Evolutionary conservation across 2,888 invertebrate genomes (phyloP).

Genomic region (Nyleta sp.): DNA sequence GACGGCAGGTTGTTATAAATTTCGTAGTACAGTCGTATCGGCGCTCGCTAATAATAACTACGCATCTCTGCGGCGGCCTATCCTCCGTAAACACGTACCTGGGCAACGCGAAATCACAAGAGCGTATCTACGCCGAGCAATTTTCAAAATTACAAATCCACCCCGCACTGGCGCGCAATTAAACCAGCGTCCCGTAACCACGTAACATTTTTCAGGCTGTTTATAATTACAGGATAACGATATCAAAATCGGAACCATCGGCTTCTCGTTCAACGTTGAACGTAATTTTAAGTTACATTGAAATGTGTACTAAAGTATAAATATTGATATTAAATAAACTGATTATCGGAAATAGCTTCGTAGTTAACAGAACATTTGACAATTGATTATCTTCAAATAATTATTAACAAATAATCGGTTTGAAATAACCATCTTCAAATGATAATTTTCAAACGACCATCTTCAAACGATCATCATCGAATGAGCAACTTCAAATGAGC

Average conservation of each 20-base stretch:
- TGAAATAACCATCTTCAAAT: too few relatives aligned
- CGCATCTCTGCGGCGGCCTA: constrained; percentile 1
- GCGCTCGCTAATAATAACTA: constrained; percentile 7
- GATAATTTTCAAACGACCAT: too few relatives aligned
- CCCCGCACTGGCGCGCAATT: constrained; percentile 8
- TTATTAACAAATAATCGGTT: too few relatives aligned
- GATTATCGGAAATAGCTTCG: too few relatives aligned
- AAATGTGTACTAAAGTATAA: too few relatives aligned
- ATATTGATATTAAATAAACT: too few relatives aligned
- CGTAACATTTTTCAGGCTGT: constrained; percentile 9
- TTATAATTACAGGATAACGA: constrained; percentile 18
- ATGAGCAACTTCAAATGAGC: too few relatives aligned
- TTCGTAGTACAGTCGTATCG: constrained; percentile 1
- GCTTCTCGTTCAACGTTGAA: neutral
- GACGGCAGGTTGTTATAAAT: neutral
- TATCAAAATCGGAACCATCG: neutral
- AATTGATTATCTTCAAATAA: too few relatives aligned
- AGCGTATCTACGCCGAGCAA: constrained; percentile 16
- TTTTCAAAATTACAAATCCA: constrained; percentile 29
- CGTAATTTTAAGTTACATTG: too few relatives aligned
- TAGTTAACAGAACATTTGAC: too few relatives aligned
- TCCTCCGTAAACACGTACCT: constrained; percentile 13
- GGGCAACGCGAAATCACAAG: constrained; percentile 14
- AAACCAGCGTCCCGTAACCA: constrained; percentile 9
- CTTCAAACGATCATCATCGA: too few relatives aligned